Percentiles rank a stretch among this genome's conserved stretches.
Conservation (phyloP, 92 coral and sea anemone species). For the Epizoanthus illoricatus region DNA sequence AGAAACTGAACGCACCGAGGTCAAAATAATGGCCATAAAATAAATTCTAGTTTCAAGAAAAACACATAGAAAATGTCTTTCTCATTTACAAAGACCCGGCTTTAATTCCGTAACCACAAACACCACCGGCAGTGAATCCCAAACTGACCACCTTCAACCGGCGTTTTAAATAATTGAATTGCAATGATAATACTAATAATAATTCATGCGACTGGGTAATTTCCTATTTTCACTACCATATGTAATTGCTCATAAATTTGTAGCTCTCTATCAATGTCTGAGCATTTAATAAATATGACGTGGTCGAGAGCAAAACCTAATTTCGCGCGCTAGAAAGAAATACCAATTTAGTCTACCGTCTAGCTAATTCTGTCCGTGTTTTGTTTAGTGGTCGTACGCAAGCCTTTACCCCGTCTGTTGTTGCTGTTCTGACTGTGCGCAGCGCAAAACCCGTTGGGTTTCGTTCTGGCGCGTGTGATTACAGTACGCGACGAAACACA, state of each 20-base stretch:
- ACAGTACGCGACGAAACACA: too few species aligned
- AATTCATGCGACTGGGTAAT: constrained; percentile 16
- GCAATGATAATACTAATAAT: constrained; percentile 18
- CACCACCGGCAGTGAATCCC: not conserved
- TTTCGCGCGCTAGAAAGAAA: constrained; percentile 12
- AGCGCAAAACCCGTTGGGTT: too few species aligned
- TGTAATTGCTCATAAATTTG: constrained; percentile 16
- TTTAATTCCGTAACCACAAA: constrained; percentile 6
- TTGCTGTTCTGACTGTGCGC: too few species aligned
- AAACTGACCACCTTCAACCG: not conserved
- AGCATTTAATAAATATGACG: constrained; percentile 31
- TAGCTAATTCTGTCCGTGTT: too few species aligned
- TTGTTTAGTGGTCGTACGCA: too few species aligned
- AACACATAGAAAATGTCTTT: not conserved
- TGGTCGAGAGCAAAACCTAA: constrained; percentile 9
- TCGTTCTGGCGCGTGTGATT: too few species aligned
- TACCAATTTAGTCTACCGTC: not conserved
- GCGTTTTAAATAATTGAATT: constrained; percentile 34
- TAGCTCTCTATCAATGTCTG: constrained; percentile 2
- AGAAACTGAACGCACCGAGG: constrained; percentile 14
- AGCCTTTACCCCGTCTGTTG: too few species aligned
- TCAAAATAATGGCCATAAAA: too few species aligned
- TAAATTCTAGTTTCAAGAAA: not conserved
- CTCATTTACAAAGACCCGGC: constrained; percentile 4
- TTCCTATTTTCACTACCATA: not conserved